Conservation (phyloP, 2,888 invertebrate genomes). For the Xestia xanthographa region DNA sequence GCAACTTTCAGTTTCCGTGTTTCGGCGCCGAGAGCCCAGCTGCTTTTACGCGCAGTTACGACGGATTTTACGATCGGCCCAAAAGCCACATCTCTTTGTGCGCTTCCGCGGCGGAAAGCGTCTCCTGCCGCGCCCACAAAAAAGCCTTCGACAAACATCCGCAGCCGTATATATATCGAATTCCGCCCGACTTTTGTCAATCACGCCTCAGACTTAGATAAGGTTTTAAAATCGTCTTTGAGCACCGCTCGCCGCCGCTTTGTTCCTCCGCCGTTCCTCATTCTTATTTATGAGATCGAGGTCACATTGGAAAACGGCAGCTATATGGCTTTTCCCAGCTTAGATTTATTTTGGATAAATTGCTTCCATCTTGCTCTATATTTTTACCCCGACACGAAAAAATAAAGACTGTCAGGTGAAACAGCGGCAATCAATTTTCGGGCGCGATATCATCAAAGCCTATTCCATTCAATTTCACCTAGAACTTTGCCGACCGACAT, state of each 20-base stretch:
- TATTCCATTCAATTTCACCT: constrained; percentile 46
- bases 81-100: constrained; percentile 74
- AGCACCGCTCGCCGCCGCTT: constrained; percentile 70
- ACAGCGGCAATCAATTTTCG: constrained; percentile 49
- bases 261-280: constrained; percentile 73
- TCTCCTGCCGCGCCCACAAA: constrained; percentile 65
- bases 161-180: constrained; percentile 70
- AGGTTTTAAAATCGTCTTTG: constrained; percentile 80
- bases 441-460: constrained; percentile 43
- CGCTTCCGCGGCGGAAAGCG: constrained; percentile 67
- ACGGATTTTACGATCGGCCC: constrained; percentile 76
- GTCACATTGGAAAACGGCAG: constrained; percentile 72
- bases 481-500: constrained; percentile 23
- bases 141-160: constrained; percentile 73
- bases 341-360: constrained; percentile 68
- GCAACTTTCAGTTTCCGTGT: constrained; percentile 54
- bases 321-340: constrained; percentile 63
- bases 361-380: constrained; percentile 42
- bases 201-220: constrained; percentile 77
- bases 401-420: constrained; percentile 40
- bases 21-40: constrained; percentile 58
- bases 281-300: constrained; percentile 80
- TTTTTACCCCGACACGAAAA: constrained; percentile 45
- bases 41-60: constrained; percentile 73
- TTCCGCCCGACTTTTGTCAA: constrained; percentile 77